These are phyloP conservation scores for Epinotia ramella DNA, from an alignment of 2,888 invertebrate species.

Conservation along the genomic window DNA sequence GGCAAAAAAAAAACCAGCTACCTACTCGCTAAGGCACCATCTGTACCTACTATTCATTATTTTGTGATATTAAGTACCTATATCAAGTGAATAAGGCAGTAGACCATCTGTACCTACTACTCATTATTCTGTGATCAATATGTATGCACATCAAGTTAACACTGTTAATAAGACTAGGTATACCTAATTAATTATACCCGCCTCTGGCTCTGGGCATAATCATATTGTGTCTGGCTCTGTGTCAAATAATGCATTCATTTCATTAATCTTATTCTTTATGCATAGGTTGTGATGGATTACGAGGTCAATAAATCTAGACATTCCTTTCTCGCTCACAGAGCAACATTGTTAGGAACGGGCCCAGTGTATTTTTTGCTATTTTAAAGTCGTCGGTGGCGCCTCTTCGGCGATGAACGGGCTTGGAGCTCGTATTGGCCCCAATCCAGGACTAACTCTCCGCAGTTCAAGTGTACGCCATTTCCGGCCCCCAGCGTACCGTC, in stretches of 20 bases:
- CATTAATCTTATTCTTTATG: neutral
- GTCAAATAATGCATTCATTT: neutral
- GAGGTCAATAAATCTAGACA: neutral
- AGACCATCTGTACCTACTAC: no score
- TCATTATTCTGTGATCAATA: no score
- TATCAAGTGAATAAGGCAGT: no score
- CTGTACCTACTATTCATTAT: no score
- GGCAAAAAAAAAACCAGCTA: no score
- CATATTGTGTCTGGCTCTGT: neutral
- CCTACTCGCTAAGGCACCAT: no score
- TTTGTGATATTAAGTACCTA: no score
- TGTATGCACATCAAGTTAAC: no score
- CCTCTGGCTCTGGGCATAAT: neutral
- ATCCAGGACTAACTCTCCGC: conserved; percentile 74
- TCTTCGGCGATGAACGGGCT: conserved; percentile 48
- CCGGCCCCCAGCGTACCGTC: conserved; percentile 58
- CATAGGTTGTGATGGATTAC: neutral
- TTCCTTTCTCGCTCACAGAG: neutral
- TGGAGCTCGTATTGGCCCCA: conserved; percentile 65
- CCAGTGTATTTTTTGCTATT: neutral
- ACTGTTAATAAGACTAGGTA: neutral
- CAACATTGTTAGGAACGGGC: neutral
- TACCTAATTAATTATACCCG: neutral
- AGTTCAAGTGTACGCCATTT: conserved; percentile 78
- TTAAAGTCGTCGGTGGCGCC: conserved; percentile 18